Percentiles rank a stretch among this genome's conserved stretches.
These are phyloP conservation scores for Shinisaurus crocodilurus DNA, from an alignment of 2,113 vertebrate genomes.

Conservation along the genomic window DNA sequence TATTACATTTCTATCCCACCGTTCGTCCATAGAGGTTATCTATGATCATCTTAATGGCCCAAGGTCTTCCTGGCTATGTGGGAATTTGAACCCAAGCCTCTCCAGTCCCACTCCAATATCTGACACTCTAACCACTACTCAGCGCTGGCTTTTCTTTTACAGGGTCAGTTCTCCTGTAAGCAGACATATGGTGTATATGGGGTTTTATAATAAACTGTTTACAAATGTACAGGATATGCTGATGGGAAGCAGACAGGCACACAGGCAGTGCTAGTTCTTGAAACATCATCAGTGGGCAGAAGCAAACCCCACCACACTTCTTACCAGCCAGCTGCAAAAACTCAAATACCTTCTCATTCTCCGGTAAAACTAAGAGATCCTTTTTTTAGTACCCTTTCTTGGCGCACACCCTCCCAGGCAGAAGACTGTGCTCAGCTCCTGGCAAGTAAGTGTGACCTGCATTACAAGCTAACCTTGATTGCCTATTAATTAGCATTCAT, in stretches of 20 bases:
- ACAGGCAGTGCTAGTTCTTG: background rate
- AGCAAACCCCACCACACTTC: background rate
- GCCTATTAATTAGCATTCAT: background rate
- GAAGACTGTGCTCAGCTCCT: background rate
- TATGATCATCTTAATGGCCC: too few relatives aligned
- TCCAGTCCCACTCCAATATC: background rate
- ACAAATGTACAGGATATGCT: background rate
- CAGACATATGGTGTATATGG: background rate
- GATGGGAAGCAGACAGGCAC: background rate
- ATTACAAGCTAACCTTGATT: slow-evolving; percentile 1
- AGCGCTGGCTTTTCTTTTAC: background rate
- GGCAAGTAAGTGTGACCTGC: background rate
- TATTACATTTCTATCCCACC: background rate
- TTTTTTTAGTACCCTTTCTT: background rate
- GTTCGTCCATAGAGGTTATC: background rate
- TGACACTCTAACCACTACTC: background rate
- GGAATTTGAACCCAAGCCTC: background rate
- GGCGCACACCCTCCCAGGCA: background rate
- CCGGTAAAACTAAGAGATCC: background rate
- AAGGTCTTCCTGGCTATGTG: background rate
- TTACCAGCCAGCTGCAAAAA: background rate
- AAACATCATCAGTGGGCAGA: background rate
- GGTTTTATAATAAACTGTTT: background rate
- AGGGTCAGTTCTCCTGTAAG: background rate
- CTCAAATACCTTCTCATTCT: background rate